Evolutionary conservation across 2,797 vertebrate species (phyloP), one percentile per base, ranked within the genome.

Genomic region (Merluccius polli): DNA sequence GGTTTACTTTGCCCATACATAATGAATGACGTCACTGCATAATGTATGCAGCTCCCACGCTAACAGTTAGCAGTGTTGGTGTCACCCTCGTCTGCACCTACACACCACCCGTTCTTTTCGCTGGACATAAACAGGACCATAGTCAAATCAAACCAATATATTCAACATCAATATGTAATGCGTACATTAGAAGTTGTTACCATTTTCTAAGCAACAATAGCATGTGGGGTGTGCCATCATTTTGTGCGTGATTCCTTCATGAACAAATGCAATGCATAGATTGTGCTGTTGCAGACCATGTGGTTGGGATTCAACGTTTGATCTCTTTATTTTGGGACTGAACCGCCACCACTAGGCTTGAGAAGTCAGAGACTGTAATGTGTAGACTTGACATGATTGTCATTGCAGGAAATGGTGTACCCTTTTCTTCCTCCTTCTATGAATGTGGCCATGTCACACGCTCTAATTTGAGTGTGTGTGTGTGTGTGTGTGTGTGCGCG

Each of bases 1-100:
- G 78, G 81, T 87, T 79, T 82, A 81, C 87, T 73, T 88, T 88
- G 79, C 73, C 75, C 52, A 85, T 91, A 72, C 77, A 91, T 89
- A 72, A 91, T 90, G 85, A 79, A 92, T 89, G 77, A 48, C 32
- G 77, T 81, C 68, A 76, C 74, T 83, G 35, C 73, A 82, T 88
- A 87, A 90, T 87, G 84, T 77, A 85, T 88, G 88, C 81, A 80
- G 81, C 73, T 89, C 86, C 88, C 81, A 81, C 79, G 72, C 82
- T 83, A 82, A 79, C 79, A 83, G 80, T 90, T 87, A 89, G 83
- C 76, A 2, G 5, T 18, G 69, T 82, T 88, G 67, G 83, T 77
- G 79, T 81, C 31, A 8, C 72, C 84, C 36, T 38, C 11, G 36
- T 38, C 36, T 38, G 10, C 36, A 38, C 5, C 4, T 12, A 16